Evolutionary conservation across 2,888 invertebrate genomes (phyloP).

Genomic region (Vanessa cardui): DNA sequence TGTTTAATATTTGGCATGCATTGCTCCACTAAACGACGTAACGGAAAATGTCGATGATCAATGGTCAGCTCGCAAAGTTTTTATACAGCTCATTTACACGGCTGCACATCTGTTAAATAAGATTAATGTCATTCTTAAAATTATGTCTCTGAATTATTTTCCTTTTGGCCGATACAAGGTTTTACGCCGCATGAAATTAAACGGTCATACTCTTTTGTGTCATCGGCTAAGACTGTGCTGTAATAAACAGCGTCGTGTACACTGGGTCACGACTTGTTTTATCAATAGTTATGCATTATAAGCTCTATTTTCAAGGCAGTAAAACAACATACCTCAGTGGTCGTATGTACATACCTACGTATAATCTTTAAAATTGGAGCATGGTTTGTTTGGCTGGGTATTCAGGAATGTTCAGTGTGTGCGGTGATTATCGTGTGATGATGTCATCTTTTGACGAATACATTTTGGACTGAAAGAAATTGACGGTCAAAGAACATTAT

Average conservation of each 20-base stretch:
- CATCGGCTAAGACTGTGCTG: background rate
- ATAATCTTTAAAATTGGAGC: constrained; percentile 44
- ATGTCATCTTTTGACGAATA: constrained; percentile 44
- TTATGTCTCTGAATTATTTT: background rate
- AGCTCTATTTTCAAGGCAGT: constrained; percentile 13
- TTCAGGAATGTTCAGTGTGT: constrained; percentile 47
- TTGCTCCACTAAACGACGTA: background rate
- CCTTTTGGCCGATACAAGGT: background rate
- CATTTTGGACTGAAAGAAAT: background rate
- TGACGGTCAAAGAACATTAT: background rate
- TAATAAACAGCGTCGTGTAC: constrained; percentile 15
- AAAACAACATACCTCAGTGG: constrained; percentile 34
- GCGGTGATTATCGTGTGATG: constrained; percentile 42
- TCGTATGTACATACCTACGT: constrained; percentile 23
- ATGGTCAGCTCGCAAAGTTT: background rate
- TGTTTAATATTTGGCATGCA: background rate
- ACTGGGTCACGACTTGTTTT: constrained; percentile 1
- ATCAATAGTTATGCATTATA: constrained; percentile 11
- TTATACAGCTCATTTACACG: background rate
- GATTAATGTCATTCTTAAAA: background rate
- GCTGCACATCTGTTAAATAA: background rate
- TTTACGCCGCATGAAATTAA: constrained; percentile 4
- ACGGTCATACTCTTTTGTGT: constrained; percentile 7
- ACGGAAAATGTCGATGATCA: background rate
- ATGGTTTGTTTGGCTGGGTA: constrained; percentile 51